A percentile compares a stretch with the other conserved stretches of the same genome.
These are phyloP conservation scores for Centroberyx gerrardi DNA, from an alignment of 2,797 vertebrate genomes.

Conservation along the genomic window DNA sequence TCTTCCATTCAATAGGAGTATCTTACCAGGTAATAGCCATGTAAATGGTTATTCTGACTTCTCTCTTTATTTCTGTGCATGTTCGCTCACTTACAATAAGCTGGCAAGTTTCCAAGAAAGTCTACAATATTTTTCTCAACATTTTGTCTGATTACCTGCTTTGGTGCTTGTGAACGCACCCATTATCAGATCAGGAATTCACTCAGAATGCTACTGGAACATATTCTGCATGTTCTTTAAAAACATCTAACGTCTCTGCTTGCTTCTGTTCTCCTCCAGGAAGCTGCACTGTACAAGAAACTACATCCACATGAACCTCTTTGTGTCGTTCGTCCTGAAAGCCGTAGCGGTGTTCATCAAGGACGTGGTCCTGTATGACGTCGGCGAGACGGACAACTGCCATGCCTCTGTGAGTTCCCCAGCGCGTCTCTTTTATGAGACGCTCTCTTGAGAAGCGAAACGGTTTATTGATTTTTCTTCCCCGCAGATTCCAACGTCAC, in stretches of 20 bases:
- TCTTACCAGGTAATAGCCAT: not conserved
- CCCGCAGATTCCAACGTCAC: not conserved
- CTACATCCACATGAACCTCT: constrained; percentile 97
- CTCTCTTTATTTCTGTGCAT: constrained; percentile 20
- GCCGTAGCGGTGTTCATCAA: constrained; percentile 94
- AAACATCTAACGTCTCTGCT: not conserved
- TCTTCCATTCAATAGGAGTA: not conserved
- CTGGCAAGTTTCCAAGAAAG: not conserved
- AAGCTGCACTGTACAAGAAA: constrained; percentile 97
- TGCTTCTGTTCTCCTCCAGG: constrained; percentile 76
- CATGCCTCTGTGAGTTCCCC: constrained; percentile 86
- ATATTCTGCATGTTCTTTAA: not conserved
- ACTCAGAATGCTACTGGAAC: not conserved
- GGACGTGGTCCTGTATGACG: constrained; percentile 91
- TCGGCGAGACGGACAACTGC: constrained; percentile 86
- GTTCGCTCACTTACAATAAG: constrained; percentile 5
- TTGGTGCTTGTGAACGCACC: not conserved
- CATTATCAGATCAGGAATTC: constrained; percentile 7
- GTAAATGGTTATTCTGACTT: constrained; percentile 23
- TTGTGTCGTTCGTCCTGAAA: constrained; percentile 95
- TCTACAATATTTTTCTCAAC: constrained; percentile 10
- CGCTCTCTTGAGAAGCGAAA: rapidly evolving
- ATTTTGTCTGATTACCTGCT: not conserved
- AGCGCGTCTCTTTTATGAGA: constrained; percentile 12
- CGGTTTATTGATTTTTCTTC: constrained; percentile 17